Base-by-base conservation (phyloP, 2,888 invertebrate genomes). In the Tetragonula carbonaria region DNA sequence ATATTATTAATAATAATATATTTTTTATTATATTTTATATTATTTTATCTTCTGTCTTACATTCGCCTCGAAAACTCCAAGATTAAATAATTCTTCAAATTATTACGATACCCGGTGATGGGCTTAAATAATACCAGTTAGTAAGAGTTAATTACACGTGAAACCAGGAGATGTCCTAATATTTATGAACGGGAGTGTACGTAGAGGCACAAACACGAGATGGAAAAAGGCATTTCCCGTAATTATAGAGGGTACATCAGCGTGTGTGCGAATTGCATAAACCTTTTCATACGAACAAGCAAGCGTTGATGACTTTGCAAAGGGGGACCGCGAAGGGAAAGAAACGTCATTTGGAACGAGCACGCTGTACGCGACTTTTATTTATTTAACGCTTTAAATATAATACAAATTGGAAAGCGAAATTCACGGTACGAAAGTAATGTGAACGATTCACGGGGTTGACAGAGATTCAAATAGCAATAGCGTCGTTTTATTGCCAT, bases 261-360 rank as follows among this genome's bases (percentile, higher is more conserved):
- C 28, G 23, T 62, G 68, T 38, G 33, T 28, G 55, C 28, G n/a
- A 78, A 45, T 57, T 78, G 55, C 66, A 59, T 73, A 55, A 65
- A 45, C 13, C 45, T 78, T 77, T 66, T 59, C 50, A 33, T 57
- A n/a, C n/a, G 33, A 28, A 71, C 53, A 77, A 71, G 45, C 66
- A 57, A 57, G 55, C 65, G 38, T 65, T 55, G 57, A 72, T 59
- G 57, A 59, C 45, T n/a, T 59, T 72, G 57, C 71, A 23, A 23
- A 59, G 18, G 38, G n/a, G n/a, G 11, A 28, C 8, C 16, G 8
- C 16, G 5, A 45, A 50, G 28, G 62, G 28, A 23, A 63, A 18
- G 63, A 63, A 53, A 74, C 51, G 74, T 65, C 50, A 51, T 51
- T 74, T 51, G 33, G 28, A 18, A 59, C 21, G 23, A 59, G 45